Evolutionary conservation across 2,888 invertebrate genomes (phyloP), one percentile per base, ranked within the genome.

Genomic region (Nasonia oneida): DNA sequence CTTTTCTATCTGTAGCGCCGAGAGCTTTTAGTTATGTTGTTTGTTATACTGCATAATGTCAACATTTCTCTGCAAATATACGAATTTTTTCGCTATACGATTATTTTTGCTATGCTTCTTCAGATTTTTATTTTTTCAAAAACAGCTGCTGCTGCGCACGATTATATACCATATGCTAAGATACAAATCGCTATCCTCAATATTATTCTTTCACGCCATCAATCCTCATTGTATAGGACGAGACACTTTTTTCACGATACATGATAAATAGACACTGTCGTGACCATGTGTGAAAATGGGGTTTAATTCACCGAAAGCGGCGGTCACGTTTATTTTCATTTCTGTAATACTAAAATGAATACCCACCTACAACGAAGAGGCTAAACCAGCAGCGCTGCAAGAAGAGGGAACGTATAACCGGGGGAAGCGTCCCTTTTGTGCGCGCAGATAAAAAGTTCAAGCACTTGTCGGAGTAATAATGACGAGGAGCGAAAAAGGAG

Each of bases 381-480:
- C 42, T 15, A 18, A 18, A 14, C 18, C 67, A 47, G 42, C 64
- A 78, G 18, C 47, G 8, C 6, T 61, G 53, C 33, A n/a, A 15
- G 64, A 64, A 74, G 47, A 70, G 47, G 5, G 33, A 18, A 39
- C 18, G n/a, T 77, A 23, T 77, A 39, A 18, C 57, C 57, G 47
- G 15, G 37, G 42, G 15, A 23, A 71, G 42, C 18, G 14, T n/a
- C 39, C 18, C 73, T 80, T 81, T 71, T 81, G 57, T 57, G 74
- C 81, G 47, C 15, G 47, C 15, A 67, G 76, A 82, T 82, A 76
- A 76, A 82, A 67, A 82, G 64, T 67, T 50, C 75, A 74, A 81
- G 75, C 50, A 37, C 67, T 81, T 74, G 81, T 74, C 29, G 12
- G 39, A 23, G 23, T 39, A 70, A 71, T 78, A 83, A 83, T 57